Conservation (phyloP, 2,113 vertebrate species). For the Gambusia affinis region DNA sequence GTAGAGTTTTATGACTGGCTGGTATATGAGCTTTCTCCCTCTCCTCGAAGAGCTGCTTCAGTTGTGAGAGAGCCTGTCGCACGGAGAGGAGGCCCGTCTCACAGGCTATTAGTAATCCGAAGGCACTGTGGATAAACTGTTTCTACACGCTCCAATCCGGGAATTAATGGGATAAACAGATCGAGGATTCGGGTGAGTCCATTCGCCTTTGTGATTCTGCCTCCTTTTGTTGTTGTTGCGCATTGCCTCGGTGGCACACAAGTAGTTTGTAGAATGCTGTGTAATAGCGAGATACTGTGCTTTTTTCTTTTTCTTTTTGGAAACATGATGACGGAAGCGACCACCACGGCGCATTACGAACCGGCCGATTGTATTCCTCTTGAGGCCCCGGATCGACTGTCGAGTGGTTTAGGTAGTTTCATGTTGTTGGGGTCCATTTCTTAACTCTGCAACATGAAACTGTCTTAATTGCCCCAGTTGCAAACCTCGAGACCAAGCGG, state of each 20-base stretch:
- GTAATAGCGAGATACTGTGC: too few relatives aligned
- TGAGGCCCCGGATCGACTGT: conserved; percentile 83
- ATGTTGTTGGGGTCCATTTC: conserved; percentile 97
- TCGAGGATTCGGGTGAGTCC: conserved; percentile 58
- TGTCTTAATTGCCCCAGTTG: conserved; percentile 98
- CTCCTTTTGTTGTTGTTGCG: conserved; percentile 16
- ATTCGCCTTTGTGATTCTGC: conserved; percentile 35
- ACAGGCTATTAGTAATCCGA: conserved; percentile 42
- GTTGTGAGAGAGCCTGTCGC: conserved; percentile 87
- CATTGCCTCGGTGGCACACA: conserved; percentile 28
- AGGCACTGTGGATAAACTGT: conserved; percentile 41
- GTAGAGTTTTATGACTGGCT: conserved; percentile 99
- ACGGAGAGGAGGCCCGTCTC: conserved; percentile 83
- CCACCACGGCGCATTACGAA: conserved; percentile 41
- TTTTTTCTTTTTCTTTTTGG: not conserved
- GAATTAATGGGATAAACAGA: conserved; percentile 38
- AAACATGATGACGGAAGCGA: conserved; percentile 48
- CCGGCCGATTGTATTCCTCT: conserved; percentile 50
- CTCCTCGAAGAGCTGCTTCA: conserved; percentile 91
- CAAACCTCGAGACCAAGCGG: conserved; percentile 82
- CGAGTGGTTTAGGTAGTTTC: conserved; percentile 99
- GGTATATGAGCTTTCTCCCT: conserved; percentile 95
- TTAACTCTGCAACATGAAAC: conserved; percentile 97
- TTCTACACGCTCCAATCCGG: conserved; percentile 18
- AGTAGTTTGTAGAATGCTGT: conserved; percentile 12